These are phyloP conservation scores for Acanthurus lineatus DNA, from an alignment of 2,797 vertebrate genomes.

Conservation along the genomic window DNA sequence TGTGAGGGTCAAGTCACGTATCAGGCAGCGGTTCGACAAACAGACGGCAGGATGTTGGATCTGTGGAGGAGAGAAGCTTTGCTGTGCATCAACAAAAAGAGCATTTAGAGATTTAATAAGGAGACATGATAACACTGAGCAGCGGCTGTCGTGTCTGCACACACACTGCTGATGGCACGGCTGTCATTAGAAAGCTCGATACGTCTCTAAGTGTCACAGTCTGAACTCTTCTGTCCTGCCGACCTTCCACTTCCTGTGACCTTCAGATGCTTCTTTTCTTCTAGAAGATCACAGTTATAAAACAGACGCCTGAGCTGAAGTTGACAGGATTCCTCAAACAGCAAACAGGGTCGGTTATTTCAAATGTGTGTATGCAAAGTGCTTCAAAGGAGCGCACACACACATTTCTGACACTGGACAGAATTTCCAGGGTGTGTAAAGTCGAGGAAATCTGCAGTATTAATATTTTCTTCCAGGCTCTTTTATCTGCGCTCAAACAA, in stretches of 20 bases:
- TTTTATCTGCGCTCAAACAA: too few relatives aligned
- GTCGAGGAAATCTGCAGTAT: too few relatives aligned
- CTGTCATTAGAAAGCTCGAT: neutral
- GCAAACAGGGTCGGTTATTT: neutral
- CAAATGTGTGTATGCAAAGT: neutral
- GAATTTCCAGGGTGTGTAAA: too few relatives aligned
- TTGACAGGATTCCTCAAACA: neutral
- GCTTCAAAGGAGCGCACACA: neutral
- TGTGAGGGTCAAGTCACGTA: conserved; percentile 48
- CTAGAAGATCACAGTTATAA: neutral
- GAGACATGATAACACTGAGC: neutral
- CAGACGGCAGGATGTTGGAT: conserved; percentile 62
- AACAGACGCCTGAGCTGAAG: neutral
- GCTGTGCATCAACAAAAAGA: conserved; percentile 24
- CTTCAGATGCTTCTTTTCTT: neutral
- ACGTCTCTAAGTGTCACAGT: neutral
- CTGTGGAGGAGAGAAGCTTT: conserved; percentile 40
- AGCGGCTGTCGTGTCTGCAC: neutral
- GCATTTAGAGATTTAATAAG: conserved; percentile 21
- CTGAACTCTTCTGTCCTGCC: neutral
- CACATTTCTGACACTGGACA: too few relatives aligned
- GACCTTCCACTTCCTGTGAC: neutral
- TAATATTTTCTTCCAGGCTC: too few relatives aligned
- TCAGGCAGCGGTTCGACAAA: conserved; percentile 59
- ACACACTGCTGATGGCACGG: neutral